Conservation (phyloP, 2,797 vertebrate genomes). For the Scolopax rusticola region DNA sequence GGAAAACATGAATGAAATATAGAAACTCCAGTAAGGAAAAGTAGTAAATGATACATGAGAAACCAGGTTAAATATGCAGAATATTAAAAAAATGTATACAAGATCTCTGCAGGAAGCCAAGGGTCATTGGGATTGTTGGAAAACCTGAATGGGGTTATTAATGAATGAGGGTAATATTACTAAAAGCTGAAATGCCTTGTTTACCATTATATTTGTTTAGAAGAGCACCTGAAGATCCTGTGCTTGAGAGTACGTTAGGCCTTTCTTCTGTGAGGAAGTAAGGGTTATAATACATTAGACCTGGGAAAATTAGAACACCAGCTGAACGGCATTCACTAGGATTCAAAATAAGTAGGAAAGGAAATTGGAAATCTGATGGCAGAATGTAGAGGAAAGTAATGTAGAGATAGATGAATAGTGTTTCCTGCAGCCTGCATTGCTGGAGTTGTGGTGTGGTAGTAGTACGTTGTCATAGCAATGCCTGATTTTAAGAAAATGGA, state of each 20-base stretch:
- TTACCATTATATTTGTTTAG: neutral
- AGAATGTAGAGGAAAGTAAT: neutral
- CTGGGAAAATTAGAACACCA: neutral
- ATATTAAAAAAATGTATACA: neutral
- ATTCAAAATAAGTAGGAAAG: neutral
- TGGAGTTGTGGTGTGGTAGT: neutral
- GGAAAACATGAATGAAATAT: neutral
- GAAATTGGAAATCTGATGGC: conserved; percentile 13
- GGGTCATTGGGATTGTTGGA: neutral
- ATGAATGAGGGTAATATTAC: neutral
- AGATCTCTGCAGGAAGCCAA: neutral
- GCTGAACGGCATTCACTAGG: neutral
- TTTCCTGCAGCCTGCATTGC: neutral
- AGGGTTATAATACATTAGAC: neutral
- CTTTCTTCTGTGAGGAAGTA: neutral
- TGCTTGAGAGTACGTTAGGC: neutral
- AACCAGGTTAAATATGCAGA: neutral
- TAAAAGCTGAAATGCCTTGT: neutral
- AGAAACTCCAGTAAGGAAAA: neutral
- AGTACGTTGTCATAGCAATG: conserved; percentile 32
- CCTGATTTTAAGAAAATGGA: conserved; percentile 29
- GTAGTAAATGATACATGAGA: neutral
- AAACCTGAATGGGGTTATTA: neutral
- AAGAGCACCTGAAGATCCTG: neutral
- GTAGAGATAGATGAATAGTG: neutral